A percentile compares a stretch with the other conserved stretches of the same genome.
Conservation (phyloP, 2,797 vertebrate species). For the Peromyscus aztecus region DNA sequence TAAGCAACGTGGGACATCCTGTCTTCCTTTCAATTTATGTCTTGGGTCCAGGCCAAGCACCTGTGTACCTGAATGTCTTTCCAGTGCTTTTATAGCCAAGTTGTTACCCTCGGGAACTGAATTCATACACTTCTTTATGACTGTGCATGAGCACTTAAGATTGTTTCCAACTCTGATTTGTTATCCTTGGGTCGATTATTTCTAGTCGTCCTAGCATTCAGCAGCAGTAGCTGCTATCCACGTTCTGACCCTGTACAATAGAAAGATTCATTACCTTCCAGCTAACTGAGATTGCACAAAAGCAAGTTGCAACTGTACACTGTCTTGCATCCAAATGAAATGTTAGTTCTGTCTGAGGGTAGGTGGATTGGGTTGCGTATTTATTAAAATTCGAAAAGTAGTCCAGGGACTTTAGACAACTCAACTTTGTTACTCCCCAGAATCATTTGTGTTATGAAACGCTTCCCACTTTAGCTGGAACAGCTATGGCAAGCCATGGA, state of each 20-base stretch:
- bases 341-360: constrained; percentile 75
- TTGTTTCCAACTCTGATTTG: background rate
- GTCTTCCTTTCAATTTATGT: background rate
- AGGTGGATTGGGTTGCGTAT: constrained; percentile 65
- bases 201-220: constrained; percentile 54
- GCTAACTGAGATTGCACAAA: constrained; percentile 58
- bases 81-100: background rate
- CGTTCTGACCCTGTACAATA: constrained; percentile 63
- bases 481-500: background rate
- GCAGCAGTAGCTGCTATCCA: constrained; percentile 43
- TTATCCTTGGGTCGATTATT: constrained; percentile 55
- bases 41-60: background rate
- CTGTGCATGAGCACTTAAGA: background rate
- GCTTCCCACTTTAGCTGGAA: constrained; percentile 14
- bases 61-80: background rate
- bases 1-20: background rate
- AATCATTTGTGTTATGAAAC: constrained; percentile 20
- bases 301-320: constrained; percentile 58
- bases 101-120: constrained; percentile 57
- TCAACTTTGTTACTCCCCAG: constrained; percentile 44
- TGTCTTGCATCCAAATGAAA: constrained; percentile 79
- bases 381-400: constrained; percentile 74
- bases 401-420: constrained; percentile 66
- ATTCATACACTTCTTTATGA: constrained; percentile 31
- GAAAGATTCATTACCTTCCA: constrained; percentile 61